Evolutionary conservation across 2,113 vertebrate species (phyloP).

Genomic region (Tringa solitaria): DNA sequence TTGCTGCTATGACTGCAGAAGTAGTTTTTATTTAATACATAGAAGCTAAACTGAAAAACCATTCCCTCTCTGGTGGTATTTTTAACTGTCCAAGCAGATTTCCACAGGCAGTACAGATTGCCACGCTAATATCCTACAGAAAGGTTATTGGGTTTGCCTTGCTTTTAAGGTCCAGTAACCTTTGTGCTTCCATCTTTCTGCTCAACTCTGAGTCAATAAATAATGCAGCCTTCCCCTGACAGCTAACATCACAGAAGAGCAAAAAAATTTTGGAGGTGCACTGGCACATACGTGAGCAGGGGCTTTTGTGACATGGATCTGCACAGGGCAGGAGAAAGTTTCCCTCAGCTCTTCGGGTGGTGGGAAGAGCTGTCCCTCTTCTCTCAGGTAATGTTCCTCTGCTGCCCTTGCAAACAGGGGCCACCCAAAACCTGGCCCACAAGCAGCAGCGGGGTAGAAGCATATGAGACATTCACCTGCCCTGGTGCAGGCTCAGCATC

Average conservation of each 20-base stretch:
- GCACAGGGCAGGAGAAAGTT: background rate
- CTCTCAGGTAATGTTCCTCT: background rate
- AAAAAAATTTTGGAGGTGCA: background rate
- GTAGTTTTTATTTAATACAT: background rate
- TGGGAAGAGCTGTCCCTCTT: background rate
- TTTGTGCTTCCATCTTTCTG: background rate
- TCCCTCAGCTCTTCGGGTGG: background rate
- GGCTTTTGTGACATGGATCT: background rate
- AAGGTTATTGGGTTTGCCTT: background rate
- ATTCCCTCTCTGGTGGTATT: background rate
- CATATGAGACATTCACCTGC: background rate
- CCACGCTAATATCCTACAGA: background rate
- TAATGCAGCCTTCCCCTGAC: background rate
- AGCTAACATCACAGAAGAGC: background rate
- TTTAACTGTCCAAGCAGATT: slow-evolving; percentile 22
- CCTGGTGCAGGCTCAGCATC: background rate
- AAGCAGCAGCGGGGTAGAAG: background rate
- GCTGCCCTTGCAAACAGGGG: background rate
- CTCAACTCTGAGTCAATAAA: background rate
- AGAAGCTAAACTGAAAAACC: background rate
- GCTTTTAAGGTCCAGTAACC: background rate
- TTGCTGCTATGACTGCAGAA: background rate
- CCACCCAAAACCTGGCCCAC: background rate
- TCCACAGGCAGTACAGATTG: background rate
- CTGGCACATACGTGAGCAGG: background rate